Evolutionary conservation across 1,140 invertebrate species (phyloP), one percentile per base, ranked within the genome.

Genomic region (Physella acuta): DNA sequence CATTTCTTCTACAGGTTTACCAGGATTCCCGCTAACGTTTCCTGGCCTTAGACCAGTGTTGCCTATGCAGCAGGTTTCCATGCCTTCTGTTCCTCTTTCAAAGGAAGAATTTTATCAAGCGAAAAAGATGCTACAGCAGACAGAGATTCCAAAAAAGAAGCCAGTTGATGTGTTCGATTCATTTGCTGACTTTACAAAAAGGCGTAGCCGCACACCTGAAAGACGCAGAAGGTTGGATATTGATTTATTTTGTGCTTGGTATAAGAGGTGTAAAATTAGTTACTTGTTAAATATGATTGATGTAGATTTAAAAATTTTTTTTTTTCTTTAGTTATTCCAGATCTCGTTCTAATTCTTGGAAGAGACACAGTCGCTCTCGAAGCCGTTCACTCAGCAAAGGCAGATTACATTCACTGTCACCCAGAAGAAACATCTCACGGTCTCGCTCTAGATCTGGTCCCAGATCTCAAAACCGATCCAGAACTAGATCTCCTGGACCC

Each of bases 101-200:
- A 53, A 44, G 30, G 62, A 51, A 53, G 44, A 64, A 24, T 64
- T 64, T 36, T 64, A 64, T 24, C 2, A 64, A 36, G 62, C 62
- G 5, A 51, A 64, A 49, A 51, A 64, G 24, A 44, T 63, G 2
- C 26, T 63, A 14, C n/a, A 63, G 37, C n/a, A 34, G 28, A 5
- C 60, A 5, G 60, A 28, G 14, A 39, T 51, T 17, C 60, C 63
- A 33, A 20, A 39, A 17, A 66, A 66, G 36, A 66, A 66, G 37
- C 53, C 64, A 14, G 52, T 66, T 8, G 64, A 66, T 66, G 53
- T 66, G 16, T 66, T 66, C 56, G 64, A 66, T 34, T 56, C 64
- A 5, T 66, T 66, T 56, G 64, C 64, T 56, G 64, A 66, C 37
- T 39, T 66, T 24, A 56, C 64, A 20, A 66, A 34, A 30, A 55